These are phyloP conservation scores for Agrochola macilenta DNA, from an alignment of 2,888 invertebrate genomes.

Conservation along the genomic window DNA sequence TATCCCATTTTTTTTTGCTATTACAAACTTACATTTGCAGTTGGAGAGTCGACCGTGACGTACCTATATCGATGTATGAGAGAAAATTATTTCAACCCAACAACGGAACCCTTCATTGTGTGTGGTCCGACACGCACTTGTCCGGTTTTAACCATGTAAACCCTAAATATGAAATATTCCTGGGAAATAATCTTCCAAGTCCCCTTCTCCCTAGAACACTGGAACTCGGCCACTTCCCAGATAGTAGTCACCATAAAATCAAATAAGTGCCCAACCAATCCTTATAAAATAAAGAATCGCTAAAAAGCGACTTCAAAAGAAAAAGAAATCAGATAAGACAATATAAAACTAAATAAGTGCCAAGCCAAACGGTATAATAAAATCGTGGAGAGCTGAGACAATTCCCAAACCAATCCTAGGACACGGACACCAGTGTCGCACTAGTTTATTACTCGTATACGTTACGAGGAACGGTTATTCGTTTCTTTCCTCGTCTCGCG, in stretches of 20 bases:
- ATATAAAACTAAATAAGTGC: slow-evolving; percentile 60
- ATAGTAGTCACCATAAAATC: slow-evolving; percentile 4
- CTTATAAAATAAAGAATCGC: slow-evolving; percentile 10
- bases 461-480: slow-evolving; percentile 60
- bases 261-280: neutral
- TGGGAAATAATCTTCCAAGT: neutral
- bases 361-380: slow-evolving; percentile 59
- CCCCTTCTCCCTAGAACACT: neutral
- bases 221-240: neutral
- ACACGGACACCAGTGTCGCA: slow-evolving; percentile 66
- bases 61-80: neutral
- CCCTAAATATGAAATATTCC: neutral
- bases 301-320: slow-evolving; percentile 26
- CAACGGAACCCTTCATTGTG: too few species aligned
- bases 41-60: neutral
- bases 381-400: slow-evolving; percentile 68
- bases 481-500: slow-evolving; percentile 55
- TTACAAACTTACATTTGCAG: neutral
- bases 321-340: slow-evolving; percentile 43
- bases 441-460: slow-evolving; percentile 71
- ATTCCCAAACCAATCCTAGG: slow-evolving; percentile 70
- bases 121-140: neutral
- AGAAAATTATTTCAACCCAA: too few species aligned
- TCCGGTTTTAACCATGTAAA: neutral
- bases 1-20: neutral